Percentiles rank a stretch among this genome's conserved stretches.
Conservation (phyloP, 2,888 invertebrate species). For the Andricus quercusramuli region DNA sequence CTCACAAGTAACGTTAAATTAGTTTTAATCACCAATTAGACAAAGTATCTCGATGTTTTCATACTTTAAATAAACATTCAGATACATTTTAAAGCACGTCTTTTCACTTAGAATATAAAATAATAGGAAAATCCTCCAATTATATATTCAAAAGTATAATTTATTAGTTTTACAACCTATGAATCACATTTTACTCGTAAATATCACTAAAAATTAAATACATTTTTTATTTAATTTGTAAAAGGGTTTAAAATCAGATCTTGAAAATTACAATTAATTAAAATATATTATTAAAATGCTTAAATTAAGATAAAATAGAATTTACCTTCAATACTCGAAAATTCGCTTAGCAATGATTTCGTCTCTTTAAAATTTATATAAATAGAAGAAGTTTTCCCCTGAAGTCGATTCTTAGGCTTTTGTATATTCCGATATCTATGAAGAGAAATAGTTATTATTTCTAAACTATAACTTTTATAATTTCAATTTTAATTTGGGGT, state of each 20-base stretch:
- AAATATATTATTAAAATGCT: background rate
- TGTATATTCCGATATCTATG: background rate
- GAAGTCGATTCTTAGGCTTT: background rate
- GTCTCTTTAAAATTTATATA: background rate
- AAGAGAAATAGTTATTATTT: background rate
- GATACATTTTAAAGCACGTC: background rate
- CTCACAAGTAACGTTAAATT: background rate
- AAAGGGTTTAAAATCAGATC: background rate
- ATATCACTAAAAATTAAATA: background rate
- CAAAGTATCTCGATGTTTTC: background rate
- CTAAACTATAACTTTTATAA: background rate
- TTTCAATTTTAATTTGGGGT: too few species aligned
- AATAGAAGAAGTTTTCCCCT: background rate
- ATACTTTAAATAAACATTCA: background rate
- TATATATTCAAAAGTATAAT: background rate
- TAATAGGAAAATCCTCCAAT: background rate
- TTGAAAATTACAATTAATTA: background rate
- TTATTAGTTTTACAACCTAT: background rate
- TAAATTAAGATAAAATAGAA: background rate
- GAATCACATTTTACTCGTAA: too few species aligned
- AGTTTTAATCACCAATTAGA: background rate
- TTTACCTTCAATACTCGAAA: background rate
- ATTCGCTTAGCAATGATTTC: background rate
- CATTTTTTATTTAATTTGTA: background rate
- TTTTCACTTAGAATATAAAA: background rate